A percentile compares a stretch with the other conserved stretches of the same genome.
Conservation (phyloP, 2,888 invertebrate genomes). For the Drosophila meridiana region DNA sequence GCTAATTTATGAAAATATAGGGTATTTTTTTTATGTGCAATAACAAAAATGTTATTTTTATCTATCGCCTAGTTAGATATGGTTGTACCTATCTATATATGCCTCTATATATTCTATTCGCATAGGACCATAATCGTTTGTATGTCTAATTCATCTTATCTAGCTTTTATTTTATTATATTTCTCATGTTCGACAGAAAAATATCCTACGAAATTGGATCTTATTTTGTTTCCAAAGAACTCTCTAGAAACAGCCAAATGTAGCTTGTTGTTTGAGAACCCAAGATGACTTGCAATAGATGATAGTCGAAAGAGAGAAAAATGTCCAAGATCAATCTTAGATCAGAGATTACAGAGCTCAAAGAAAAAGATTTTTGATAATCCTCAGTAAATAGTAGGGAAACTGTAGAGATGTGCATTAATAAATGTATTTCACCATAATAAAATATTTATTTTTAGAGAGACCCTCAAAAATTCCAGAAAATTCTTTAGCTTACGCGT, state of each 20-base stretch:
- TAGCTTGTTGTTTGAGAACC: not conserved
- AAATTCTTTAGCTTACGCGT: not conserved
- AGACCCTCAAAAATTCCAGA: not conserved
- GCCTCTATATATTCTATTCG: not conserved
- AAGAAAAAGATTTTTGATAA: not conserved
- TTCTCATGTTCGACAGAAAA: not conserved
- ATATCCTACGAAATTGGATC: not conserved
- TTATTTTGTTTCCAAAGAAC: not conserved
- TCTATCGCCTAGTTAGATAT: slow-evolving; percentile 3
- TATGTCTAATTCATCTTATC: not conserved
- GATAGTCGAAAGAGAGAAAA: not conserved
- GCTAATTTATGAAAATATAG: not conserved
- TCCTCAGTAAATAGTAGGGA: not conserved
- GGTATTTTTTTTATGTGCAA: not conserved
- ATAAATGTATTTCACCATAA: not conserved
- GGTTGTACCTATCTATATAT: not conserved
- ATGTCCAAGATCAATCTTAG: not conserved
- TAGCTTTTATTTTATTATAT: not conserved
- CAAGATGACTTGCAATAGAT: not conserved
- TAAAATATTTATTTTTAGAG: not conserved
- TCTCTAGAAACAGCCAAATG: not conserved
- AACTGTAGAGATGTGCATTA: too few species aligned
- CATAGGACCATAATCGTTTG: not conserved
- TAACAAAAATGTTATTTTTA: not conserved
- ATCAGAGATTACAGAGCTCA: not conserved